These are phyloP conservation scores for Chaetogeoica ovagalla DNA, from an alignment of 2,888 invertebrate genomes.

Conservation along the genomic window DNA sequence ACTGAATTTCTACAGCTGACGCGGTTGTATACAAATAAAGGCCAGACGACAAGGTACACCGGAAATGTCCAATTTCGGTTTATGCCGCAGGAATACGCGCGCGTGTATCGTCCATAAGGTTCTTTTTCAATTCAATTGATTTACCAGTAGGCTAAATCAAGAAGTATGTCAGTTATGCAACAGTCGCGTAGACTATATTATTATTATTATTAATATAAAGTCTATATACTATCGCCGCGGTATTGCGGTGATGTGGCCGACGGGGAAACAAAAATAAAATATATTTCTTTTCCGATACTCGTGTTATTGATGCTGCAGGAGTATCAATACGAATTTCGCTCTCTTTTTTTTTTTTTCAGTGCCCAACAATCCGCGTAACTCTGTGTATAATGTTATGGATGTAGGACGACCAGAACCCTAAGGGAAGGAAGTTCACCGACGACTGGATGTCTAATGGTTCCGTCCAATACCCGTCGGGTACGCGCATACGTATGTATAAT, in stretches of 20 bases:
- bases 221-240: neutral
- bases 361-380: neutral
- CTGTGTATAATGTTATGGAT: conserved; percentile 39
- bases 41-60: conserved; percentile 35
- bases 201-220: neutral
- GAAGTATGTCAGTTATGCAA: conserved; percentile 39
- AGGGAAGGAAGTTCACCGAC: conserved; percentile 37
- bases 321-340: conserved; percentile 33
- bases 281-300: neutral
- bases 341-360: conserved; percentile 8
- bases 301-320: neutral
- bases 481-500: neutral
- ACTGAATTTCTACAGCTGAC: conserved; percentile 2
- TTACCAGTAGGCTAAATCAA: neutral
- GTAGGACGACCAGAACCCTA: conserved; percentile 26
- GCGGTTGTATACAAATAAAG: neutral
- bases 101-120: conserved; percentile 1
- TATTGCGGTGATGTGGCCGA: neutral
- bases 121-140: neutral
- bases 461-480: conserved; percentile 6
- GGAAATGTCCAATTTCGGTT: conserved; percentile 48
- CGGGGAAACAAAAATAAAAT: neutral
- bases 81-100: neutral
- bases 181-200: neutral
- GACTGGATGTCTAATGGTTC: conserved; percentile 41